These are phyloP conservation scores for Imbricaverruca yamaguchii DNA, from an alignment of 2,888 invertebrate genomes.

Conservation along the genomic window DNA sequence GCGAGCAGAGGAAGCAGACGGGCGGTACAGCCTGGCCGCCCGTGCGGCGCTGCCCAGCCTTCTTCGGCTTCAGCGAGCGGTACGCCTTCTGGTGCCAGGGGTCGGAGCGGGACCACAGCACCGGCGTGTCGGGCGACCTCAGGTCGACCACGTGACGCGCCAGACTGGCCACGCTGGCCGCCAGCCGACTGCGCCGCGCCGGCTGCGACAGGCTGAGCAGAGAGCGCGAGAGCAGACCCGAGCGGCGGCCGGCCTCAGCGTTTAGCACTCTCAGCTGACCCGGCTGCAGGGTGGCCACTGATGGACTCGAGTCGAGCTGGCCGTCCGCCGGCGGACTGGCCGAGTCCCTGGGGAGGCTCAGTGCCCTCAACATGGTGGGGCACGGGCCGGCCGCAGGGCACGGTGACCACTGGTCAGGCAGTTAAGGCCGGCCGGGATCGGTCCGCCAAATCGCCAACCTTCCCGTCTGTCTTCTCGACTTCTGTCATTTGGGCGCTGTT, in stretches of 20 bases:
- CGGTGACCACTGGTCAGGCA: too few relatives aligned
- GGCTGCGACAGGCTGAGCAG: neutral
- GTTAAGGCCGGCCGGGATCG: too few relatives aligned
- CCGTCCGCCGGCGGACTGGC: too few relatives aligned
- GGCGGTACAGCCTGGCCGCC: neutral
- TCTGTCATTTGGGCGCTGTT: too few relatives aligned
- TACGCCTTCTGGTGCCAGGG: neutral
- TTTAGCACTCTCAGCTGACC: too few relatives aligned
- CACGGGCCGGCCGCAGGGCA: too few relatives aligned
- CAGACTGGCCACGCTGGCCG: neutral
- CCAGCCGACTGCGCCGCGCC: neutral
- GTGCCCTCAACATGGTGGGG: too few relatives aligned
- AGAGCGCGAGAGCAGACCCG: neutral
- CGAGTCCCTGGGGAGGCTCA: too few relatives aligned
- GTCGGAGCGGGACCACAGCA: neutral
- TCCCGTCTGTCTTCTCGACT: too few relatives aligned
- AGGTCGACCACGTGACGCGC: conserved; percentile 1
- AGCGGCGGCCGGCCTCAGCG: neutral
- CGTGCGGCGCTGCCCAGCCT: neutral
- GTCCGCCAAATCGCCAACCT: too few relatives aligned
- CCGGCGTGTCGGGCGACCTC: neutral
- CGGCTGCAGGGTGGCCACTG: too few relatives aligned
- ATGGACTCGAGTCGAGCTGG: too few relatives aligned
- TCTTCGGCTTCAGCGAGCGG: conserved; percentile 11
- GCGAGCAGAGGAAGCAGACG: neutral